Conservation (phyloP, 2,797 vertebrate genomes). For the Enteromius mattozi region DNA sequence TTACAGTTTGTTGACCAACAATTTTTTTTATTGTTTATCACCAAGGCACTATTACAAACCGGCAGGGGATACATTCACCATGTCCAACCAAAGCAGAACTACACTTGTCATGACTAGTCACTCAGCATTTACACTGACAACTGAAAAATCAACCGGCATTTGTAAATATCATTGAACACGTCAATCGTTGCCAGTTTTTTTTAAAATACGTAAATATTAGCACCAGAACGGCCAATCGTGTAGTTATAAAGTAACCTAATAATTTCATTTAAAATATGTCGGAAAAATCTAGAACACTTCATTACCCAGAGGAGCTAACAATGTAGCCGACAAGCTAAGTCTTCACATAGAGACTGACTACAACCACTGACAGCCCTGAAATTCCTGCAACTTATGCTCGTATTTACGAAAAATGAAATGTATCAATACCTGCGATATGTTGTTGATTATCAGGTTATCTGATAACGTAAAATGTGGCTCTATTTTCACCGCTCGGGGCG, state of each 20-base stretch:
- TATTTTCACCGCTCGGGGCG: conserved; percentile 16
- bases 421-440: conserved; percentile 39
- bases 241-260: not conserved
- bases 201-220: not conserved
- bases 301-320: conserved; percentile 18
- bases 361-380: not conserved
- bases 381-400: not conserved
- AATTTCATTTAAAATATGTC: not conserved
- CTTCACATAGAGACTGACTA: not conserved
- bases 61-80: not conserved
- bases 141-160: not conserved
- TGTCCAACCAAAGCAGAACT: not conserved
- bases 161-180: not conserved
- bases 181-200: not conserved
- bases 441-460: not conserved
- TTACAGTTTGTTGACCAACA: not conserved
- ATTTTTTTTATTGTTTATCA: not conserved
- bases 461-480: not conserved
- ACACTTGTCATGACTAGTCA: conserved; percentile 20
- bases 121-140: not conserved
- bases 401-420: not conserved
- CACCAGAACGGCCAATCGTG: too few relatives aligned
- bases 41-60: not conserved
- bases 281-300: conserved; percentile 57
- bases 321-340: conserved; percentile 44